These are phyloP conservation scores for Chiridota heheva DNA, from an alignment of 35 echinoderm and acorn worm species.

Conservation along the genomic window DNA sequence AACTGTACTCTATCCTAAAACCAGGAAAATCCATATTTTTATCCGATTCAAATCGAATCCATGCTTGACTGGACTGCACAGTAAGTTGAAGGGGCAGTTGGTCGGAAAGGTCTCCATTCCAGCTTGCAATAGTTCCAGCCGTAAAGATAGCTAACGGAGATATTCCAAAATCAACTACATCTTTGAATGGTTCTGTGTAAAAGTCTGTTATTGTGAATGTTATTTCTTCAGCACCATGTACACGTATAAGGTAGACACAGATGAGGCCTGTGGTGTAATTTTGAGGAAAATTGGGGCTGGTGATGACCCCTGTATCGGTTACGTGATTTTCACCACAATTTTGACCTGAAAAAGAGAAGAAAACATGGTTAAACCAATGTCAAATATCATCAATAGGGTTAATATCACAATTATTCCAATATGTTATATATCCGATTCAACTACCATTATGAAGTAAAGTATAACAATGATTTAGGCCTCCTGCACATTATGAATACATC, in stretches of 20 bases:
- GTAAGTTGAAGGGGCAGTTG: neutral
- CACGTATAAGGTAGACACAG: conserved; percentile 45
- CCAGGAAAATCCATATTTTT: conserved; percentile 35
- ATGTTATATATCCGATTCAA: neutral
- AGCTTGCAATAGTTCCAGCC: neutral
- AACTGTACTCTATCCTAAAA: conserved; percentile 24
- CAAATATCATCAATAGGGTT: neutral
- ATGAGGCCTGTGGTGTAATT: conserved; percentile 1
- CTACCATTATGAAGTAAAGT: too few relatives aligned
- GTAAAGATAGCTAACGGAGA: too few relatives aligned
- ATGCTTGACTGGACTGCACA: conserved; percentile 12
- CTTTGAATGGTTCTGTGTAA: conserved; percentile 27
- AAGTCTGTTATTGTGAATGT: conserved; percentile 47
- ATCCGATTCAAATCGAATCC: conserved; percentile 39
- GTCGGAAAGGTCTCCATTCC: conserved; percentile 17
- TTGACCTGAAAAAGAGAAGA: neutral
- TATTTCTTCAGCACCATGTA: conserved; percentile 40
- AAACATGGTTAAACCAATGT: neutral
- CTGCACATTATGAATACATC: neutral
- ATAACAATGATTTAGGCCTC: too few relatives aligned
- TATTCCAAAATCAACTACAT: conserved; percentile 24
- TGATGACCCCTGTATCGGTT: conserved; percentile 17
- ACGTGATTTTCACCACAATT: conserved; percentile 11
- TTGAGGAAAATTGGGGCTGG: conserved; percentile 17
- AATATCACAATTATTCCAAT: neutral